phyloP scores from a whole-genome alignment of 2,888 invertebrate genomes.

The Hylaea fasciaria region DNA sequence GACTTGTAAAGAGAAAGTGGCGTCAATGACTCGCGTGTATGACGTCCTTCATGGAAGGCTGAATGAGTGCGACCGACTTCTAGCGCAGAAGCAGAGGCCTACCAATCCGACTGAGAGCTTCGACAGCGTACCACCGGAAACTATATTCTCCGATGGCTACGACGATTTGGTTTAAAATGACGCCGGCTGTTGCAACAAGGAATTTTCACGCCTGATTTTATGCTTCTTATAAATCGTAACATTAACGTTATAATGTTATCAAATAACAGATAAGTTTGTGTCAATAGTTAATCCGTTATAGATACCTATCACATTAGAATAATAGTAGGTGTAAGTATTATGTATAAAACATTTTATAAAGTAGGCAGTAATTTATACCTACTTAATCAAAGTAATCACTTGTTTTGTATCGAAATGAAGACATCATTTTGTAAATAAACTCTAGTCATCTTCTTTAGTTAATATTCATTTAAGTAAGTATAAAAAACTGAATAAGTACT shows the following conservation, averaged over 20 bases:
- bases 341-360: no score
- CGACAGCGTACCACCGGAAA: constrained; percentile 71
- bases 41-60: constrained; percentile 75
- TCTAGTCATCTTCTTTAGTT: no score
- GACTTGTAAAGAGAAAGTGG: constrained; percentile 79
- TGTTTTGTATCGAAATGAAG: no score
- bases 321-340: neutral
- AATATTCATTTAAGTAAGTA: no score
- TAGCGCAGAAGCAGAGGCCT: constrained; percentile 68
- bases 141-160: constrained; percentile 69
- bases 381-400: no score
- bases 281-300: constrained; percentile 13
- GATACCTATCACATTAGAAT: neutral
- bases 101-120: constrained; percentile 59
- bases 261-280: constrained; percentile 19
- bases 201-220: constrained; percentile 6
- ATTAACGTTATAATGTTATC: constrained; percentile 13
- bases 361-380: no score
- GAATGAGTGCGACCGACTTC: constrained; percentile 75
- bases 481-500: no score
- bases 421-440: no score
- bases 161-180: constrained; percentile 64
- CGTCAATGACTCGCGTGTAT: constrained; percentile 80
- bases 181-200: neutral
- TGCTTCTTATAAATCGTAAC: constrained; percentile 17